Evolutionary conservation across 2,113 vertebrate species (phyloP).

Genomic region (Dolichallabes microphthalmus): DNA sequence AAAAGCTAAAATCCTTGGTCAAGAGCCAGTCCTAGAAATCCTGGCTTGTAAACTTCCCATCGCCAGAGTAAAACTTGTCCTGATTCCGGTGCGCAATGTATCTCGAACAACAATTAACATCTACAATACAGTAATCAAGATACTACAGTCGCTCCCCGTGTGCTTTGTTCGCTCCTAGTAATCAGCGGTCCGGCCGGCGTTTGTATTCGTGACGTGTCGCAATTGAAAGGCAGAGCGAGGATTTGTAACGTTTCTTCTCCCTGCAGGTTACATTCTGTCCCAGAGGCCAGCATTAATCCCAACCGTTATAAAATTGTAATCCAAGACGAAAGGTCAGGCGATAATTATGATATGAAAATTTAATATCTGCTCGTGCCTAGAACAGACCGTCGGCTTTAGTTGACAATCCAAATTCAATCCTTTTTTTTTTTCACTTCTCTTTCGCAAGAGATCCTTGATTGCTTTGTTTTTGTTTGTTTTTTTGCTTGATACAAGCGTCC

Average conservation of each 20-base stretch:
- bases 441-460: no score
- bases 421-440: no score
- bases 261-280: background rate
- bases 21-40: background rate
- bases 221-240: background rate
- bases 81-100: background rate
- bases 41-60: background rate
- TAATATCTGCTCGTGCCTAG: background rate
- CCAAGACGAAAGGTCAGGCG: slow-evolving; percentile 12
- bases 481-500: background rate
- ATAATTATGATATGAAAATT: background rate
- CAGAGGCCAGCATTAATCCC: background rate
- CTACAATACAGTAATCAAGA: background rate
- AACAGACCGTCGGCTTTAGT: background rate
- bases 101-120: background rate
- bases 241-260: background rate
- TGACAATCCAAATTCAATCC: background rate
- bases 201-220: background rate
- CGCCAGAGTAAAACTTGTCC: background rate
- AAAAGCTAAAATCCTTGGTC: background rate
- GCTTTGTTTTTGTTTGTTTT: no score
- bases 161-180: background rate
- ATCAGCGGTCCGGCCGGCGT: background rate
- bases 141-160: background rate
- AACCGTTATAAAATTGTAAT: background rate